A percentile compares a stretch with the other conserved stretches of the same genome.
phyloP scores from a whole-genome alignment of 1,140 invertebrate species.

The Pogonognathellus flavescens region DNA sequence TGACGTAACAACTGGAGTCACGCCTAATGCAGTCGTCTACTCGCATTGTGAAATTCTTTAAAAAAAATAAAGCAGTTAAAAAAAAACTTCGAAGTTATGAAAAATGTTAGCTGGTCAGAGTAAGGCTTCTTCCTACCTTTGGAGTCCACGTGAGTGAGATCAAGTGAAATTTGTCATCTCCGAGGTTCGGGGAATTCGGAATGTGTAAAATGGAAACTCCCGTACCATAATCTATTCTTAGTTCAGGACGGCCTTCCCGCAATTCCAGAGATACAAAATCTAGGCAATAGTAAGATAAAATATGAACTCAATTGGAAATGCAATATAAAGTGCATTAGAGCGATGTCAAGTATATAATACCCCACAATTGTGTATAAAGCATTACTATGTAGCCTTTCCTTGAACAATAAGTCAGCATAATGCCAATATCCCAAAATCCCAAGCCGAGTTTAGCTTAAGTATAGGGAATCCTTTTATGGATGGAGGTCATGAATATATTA shows the following conservation, averaged over 20 bases:
- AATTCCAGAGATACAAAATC: constrained; percentile 95
- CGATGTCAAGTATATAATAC: neutral
- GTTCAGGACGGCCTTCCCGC: constrained; percentile 83
- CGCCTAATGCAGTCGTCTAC: constrained; percentile 59
- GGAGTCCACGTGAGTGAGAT: constrained; percentile 84
- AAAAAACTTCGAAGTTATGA: neutral
- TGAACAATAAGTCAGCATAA: constrained; percentile 16
- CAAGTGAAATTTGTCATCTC: constrained; percentile 83
- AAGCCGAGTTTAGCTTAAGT: neutral
- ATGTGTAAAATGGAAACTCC: constrained; percentile 81
- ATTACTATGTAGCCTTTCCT: neutral
- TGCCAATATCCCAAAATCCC: neutral
- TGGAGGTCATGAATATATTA: constrained; percentile 43
- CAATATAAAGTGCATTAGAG: neutral
- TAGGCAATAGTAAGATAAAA: constrained; percentile 63
- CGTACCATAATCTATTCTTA: constrained; percentile 91
- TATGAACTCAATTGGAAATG: neutral
- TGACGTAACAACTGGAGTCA: constrained; percentile 54
- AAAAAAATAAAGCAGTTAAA: constrained; percentile 39
- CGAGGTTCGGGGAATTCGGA: constrained; percentile 80
- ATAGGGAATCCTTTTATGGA: constrained; percentile 16
- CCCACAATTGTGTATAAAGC: neutral
- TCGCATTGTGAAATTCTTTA: constrained; percentile 61
- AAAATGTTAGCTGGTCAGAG: neutral
- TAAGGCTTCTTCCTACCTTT: constrained; percentile 71